A percentile compares a stretch with the other conserved stretches of the same genome.
Conservation (phyloP, 1,140 invertebrate genomes). For the Bombus waltoni region DNA sequence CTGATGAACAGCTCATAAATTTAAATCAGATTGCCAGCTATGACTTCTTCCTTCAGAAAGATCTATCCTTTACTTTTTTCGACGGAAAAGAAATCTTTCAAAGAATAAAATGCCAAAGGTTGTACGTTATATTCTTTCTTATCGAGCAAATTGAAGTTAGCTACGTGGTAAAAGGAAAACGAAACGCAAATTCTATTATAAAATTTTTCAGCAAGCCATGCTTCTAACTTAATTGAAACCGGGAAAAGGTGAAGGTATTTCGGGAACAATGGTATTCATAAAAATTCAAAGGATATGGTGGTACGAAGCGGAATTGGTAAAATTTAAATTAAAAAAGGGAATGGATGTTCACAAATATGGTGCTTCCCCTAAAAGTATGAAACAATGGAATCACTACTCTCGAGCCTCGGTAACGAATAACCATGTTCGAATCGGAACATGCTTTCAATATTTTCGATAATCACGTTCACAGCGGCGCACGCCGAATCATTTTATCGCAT, state of each 20-base stretch:
- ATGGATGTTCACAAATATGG: not conserved
- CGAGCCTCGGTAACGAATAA: not conserved
- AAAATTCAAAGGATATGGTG: not conserved
- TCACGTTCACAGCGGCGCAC: not conserved
- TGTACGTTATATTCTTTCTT: not conserved
- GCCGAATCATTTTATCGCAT: not conserved
- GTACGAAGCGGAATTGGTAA: not conserved
- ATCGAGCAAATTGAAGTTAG: not conserved
- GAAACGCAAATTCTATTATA: not conserved
- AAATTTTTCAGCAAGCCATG: not conserved
- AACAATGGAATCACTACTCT: not conserved
- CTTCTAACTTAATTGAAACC: not conserved
- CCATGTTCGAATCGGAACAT: not conserved
- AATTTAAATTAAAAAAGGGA: not conserved
- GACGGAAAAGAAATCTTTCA: not conserved
- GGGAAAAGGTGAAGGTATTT: not conserved
- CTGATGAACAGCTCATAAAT: slow-evolving; percentile 49
- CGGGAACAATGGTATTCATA: not conserved
- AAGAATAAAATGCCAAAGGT: not conserved
- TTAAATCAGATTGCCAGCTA: slow-evolving; percentile 35
- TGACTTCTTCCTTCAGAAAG: not conserved
- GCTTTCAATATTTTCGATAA: slow-evolving; percentile 36
- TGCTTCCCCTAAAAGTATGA: not conserved
- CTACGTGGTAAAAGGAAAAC: not conserved
- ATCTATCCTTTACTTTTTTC: not conserved